Evolutionary conservation across 2,888 invertebrate genomes (phyloP).

Genomic region (Andrena haemorrhoa): DNA sequence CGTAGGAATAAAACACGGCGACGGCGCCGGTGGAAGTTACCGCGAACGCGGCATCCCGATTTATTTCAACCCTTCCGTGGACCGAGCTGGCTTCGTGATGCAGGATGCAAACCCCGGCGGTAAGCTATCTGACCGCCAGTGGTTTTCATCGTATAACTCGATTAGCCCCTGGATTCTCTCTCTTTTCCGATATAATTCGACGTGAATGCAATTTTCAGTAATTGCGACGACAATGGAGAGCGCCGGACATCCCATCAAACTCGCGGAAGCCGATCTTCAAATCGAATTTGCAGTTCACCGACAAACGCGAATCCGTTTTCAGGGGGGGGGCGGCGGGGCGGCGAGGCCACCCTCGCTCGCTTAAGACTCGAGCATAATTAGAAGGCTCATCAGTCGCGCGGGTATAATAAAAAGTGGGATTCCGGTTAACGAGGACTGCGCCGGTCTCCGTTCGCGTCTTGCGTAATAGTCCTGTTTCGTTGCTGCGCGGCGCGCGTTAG

Average conservation of each 20-base stretch:
- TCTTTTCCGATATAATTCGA: slow-evolving; percentile 77
- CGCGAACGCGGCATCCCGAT: slow-evolving; percentile 71
- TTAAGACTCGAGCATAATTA: slow-evolving; percentile 14
- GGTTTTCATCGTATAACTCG: slow-evolving; percentile 83
- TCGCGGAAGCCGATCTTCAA: slow-evolving; percentile 70
- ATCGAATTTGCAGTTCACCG: slow-evolving; percentile 52
- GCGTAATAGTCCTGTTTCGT: slow-evolving; percentile 11
- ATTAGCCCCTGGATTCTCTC: slow-evolving; percentile 79
- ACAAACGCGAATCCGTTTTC: slow-evolving; percentile 21
- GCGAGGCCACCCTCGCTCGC: not conserved
- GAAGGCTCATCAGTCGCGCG: not conserved
- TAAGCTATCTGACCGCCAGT: slow-evolving; percentile 81
- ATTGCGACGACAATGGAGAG: slow-evolving; percentile 75
- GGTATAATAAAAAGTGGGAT: slow-evolving; percentile 15
- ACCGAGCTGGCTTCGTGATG: slow-evolving; percentile 62
- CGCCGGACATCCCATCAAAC: slow-evolving; percentile 66
- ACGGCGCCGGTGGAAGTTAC: slow-evolving; percentile 54
- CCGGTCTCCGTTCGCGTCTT: slow-evolving; percentile 19
- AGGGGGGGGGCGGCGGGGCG: not conserved
- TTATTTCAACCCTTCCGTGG: slow-evolving; percentile 78
- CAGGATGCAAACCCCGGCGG: slow-evolving; percentile 78
- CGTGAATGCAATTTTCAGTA: slow-evolving; percentile 81
- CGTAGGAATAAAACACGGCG: not conserved
- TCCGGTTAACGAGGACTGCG: slow-evolving; percentile 28
- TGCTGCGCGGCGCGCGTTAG: not conserved